These are phyloP conservation scores for Psittacula derbiana DNA, from an alignment of 2,797 vertebrate species.

Conservation along the genomic window DNA sequence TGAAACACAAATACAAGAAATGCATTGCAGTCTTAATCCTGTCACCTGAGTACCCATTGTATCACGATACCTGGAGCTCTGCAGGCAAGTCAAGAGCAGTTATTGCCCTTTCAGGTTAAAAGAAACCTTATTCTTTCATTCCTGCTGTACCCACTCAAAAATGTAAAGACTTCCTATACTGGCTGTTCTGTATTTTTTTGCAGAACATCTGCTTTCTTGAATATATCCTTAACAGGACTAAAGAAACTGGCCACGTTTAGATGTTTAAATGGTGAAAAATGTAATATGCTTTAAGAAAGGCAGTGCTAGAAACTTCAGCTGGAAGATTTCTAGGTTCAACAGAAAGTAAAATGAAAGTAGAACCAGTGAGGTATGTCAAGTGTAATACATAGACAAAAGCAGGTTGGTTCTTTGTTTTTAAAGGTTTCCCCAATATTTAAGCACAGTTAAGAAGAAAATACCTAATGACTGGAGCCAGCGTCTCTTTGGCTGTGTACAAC, in stretches of 20 bases:
- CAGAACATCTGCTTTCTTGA: not conserved
- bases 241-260: not conserved
- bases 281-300: not conserved
- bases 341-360: not conserved
- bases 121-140: not conserved
- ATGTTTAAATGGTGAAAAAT: not conserved
- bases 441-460: not conserved
- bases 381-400: not conserved
- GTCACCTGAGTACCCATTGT: not conserved
- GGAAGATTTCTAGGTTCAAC: not conserved
- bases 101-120: not conserved
- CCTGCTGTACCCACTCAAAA: not conserved
- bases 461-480: not conserved
- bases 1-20: not conserved
- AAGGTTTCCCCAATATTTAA: not conserved
- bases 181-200: not conserved
- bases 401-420: not conserved
- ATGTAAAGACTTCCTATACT: not conserved
- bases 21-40: not conserved
- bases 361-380: not conserved
- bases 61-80: not conserved
- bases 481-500: not conserved
- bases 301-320: not conserved
- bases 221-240: not conserved
- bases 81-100: not conserved